These are phyloP conservation scores for Callimorpha dominula DNA, from an alignment of 2,888 invertebrate species.

Conservation along the genomic window DNA sequence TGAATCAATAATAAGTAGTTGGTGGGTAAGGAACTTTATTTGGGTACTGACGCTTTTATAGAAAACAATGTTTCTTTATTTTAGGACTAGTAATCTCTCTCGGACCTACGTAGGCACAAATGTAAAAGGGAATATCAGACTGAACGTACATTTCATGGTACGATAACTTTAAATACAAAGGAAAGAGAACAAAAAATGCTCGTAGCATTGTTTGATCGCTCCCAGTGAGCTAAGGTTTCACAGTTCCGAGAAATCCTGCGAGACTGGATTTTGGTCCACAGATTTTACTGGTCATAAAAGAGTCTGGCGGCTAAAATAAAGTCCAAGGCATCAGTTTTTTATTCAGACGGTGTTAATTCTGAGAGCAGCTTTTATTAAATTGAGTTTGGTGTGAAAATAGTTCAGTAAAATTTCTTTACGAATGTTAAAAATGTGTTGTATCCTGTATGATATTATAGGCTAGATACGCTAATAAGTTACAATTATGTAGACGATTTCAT, in stretches of 20 bases:
- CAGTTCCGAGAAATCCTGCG: conserved; percentile 61
- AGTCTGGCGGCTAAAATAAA: conserved; percentile 51
- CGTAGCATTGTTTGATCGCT: conserved; percentile 29
- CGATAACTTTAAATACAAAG: conserved; percentile 1
- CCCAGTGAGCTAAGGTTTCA: conserved; percentile 38
- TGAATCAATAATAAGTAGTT: conserved; percentile 40
- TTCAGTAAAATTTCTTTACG: not conserved
- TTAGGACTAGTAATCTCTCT: not conserved
- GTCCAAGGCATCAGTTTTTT: conserved; percentile 20
- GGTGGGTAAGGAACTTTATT: conserved; percentile 6
- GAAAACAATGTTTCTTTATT: not conserved
- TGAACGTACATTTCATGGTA: not conserved
- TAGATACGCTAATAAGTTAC: not conserved
- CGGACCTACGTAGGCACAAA: not conserved
- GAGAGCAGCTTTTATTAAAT: conserved; percentile 1
- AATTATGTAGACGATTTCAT: not conserved
- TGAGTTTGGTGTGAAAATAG: not conserved
- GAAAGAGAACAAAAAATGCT: conserved; percentile 30
- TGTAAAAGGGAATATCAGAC: not conserved
- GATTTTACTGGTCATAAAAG: conserved; percentile 59
- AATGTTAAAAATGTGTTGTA: not conserved
- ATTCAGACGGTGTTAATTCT: conserved; percentile 29
- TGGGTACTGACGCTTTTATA: not conserved
- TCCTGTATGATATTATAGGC: not conserved
- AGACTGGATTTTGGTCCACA: conserved; percentile 63